Conservation (phyloP, 2,797 vertebrate genomes). For the Peromyscus nudipes region DNA sequence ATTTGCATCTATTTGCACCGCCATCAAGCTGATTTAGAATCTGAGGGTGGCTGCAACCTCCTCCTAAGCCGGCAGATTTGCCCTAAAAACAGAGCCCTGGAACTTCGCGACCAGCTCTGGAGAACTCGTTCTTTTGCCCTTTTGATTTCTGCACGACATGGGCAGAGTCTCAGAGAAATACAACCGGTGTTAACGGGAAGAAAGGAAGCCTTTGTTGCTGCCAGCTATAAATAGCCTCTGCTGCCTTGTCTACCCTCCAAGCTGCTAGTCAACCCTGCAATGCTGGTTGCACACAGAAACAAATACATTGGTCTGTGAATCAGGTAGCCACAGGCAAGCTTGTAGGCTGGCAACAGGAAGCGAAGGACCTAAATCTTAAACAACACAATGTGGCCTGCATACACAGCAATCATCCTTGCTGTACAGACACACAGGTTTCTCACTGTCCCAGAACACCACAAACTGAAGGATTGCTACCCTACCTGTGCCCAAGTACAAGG, state of each 20-base stretch:
- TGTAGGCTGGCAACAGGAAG: slow-evolving; percentile 35
- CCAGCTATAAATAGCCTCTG: slow-evolving; percentile 80
- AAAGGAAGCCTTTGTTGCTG: slow-evolving; percentile 79
- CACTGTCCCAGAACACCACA: slow-evolving; percentile 70
- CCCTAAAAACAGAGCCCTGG: slow-evolving; percentile 80
- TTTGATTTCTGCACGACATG: slow-evolving; percentile 79
- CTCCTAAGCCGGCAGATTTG: slow-evolving; percentile 81
- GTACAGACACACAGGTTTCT: slow-evolving; percentile 54
- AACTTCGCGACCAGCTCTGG: slow-evolving; percentile 74
- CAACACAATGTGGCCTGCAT: slow-evolving; percentile 2
- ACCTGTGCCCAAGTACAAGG: slow-evolving; percentile 2
- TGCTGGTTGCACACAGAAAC: slow-evolving; percentile 63
- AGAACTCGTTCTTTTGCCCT: slow-evolving; percentile 80
- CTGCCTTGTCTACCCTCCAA: slow-evolving; percentile 63
- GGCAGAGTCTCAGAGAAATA: slow-evolving; percentile 80
- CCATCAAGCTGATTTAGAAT: slow-evolving; percentile 85
- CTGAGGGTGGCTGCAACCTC: slow-evolving; percentile 80
- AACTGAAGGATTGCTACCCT: slow-evolving; percentile 57
- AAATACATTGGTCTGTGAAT: slow-evolving; percentile 48
- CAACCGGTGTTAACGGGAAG: slow-evolving; percentile 68
- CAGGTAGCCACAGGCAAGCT: slow-evolving; percentile 29
- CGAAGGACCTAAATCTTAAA: slow-evolving; percentile 81
- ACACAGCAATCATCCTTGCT: slow-evolving; percentile 62
- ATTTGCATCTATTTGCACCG: slow-evolving; percentile 83
- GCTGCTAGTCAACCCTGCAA: slow-evolving; percentile 69